phyloP scores from a whole-genome alignment of 2,797 vertebrate genomes.

The Rachycentron canadum region DNA sequence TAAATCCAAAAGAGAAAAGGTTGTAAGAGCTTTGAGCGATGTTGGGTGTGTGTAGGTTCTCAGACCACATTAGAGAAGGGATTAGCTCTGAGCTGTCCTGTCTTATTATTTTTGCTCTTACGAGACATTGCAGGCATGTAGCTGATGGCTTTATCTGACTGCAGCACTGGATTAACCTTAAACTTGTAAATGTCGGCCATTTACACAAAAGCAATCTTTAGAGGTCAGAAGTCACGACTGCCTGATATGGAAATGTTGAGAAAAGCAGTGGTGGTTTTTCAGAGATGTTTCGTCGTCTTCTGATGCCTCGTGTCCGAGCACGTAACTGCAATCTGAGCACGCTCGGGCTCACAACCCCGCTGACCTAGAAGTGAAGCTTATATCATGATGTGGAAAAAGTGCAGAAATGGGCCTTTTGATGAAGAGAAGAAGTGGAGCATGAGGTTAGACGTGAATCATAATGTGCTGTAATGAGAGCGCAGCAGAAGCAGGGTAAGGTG shows the following conservation, averaged over 20 bases:
- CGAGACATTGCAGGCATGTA: background rate
- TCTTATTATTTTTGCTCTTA: constrained; percentile 4
- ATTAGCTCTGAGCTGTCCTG: constrained; percentile 21
- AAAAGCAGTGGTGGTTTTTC: background rate
- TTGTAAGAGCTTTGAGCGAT: constrained; percentile 9
- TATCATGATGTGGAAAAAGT: constrained; percentile 36
- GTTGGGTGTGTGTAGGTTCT: constrained; percentile 9
- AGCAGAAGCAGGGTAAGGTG: constrained; percentile 11
- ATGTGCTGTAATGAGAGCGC: constrained; percentile 34
- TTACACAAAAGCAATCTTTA: background rate
- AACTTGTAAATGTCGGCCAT: constrained; percentile 4
- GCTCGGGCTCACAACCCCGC: constrained; percentile 3
- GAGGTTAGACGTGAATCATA: constrained; percentile 28
- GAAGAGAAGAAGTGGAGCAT: constrained; percentile 51
- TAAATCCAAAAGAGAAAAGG: background rate
- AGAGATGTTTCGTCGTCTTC: background rate
- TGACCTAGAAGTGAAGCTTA: constrained; percentile 31
- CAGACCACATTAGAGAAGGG: background rate
- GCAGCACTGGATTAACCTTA: background rate
- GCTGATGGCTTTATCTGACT: background rate
- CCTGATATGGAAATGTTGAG: constrained; percentile 8
- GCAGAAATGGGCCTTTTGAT: constrained; percentile 34
- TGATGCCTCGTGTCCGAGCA: constrained; percentile 4
- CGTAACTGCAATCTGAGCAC: constrained; percentile 11
- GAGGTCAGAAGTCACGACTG: background rate